Evolutionary conservation across 1,140 invertebrate genomes (phyloP).

Genomic region (Chymomyza costata): DNA sequence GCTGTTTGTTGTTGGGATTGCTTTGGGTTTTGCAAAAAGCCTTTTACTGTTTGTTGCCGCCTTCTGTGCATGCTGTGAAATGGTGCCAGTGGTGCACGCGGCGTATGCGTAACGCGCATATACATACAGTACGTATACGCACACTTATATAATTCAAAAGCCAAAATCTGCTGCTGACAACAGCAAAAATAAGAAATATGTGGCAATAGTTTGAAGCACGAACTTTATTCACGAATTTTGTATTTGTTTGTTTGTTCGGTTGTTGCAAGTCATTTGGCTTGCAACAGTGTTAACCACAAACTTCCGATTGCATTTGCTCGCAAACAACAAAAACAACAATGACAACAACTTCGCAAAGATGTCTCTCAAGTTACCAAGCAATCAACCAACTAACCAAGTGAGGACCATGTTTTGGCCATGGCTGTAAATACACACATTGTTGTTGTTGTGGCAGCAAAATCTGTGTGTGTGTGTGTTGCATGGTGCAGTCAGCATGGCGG

Average conservation of each 20-base stretch:
- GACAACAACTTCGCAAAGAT: no score
- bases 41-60: no score
- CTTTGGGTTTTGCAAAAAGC: no score
- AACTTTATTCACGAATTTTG: conserved; percentile 36
- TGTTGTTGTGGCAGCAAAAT: no score
- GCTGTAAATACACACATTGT: no score
- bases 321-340: conserved; percentile 5
- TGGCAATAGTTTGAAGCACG: conserved; percentile 57
- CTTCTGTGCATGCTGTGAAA: neutral
- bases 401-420: no score
- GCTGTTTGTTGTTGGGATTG: no score
- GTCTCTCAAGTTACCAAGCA: no score
- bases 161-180: conserved; percentile 52
- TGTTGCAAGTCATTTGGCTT: conserved; percentile 52
- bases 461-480: no score
- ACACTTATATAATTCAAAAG: conserved; percentile 59
- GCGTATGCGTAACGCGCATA: conserved; percentile 37
- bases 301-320: conserved; percentile 50
- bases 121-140: no score
- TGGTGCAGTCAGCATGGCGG: no score
- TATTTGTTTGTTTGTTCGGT: conserved; percentile 7
- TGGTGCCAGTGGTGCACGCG: conserved; percentile 6
- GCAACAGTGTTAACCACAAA: conserved; percentile 57
- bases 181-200: conserved; percentile 40
- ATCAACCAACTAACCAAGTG: no score